A percentile compares a stretch with the other conserved stretches of the same genome.
phyloP scores from a whole-genome alignment of 2,888 invertebrate species.

The Lycophotia porphyrea region DNA sequence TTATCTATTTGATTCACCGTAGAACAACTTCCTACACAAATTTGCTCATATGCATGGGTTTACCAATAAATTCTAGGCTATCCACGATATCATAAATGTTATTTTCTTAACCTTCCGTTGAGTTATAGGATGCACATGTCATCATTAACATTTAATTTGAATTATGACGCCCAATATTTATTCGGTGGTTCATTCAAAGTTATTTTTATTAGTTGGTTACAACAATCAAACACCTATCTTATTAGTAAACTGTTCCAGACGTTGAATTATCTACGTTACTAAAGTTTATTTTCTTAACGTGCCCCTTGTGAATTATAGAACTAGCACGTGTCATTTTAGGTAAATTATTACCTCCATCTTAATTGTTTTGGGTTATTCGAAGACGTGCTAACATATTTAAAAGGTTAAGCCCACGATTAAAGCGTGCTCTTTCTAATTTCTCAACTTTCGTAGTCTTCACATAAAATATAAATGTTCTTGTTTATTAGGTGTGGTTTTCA shows the following conservation, averaged over 20 bases:
- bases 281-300: slow-evolving; percentile 26
- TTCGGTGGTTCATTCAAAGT: slow-evolving; percentile 9
- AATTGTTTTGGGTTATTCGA: slow-evolving; percentile 45
- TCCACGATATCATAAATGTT: slow-evolving; percentile 15
- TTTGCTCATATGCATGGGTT: not conserved
- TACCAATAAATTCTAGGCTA: not conserved
- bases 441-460: slow-evolving; percentile 54
- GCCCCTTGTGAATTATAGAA: slow-evolving; percentile 25
- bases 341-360: slow-evolving; percentile 52
- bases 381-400: slow-evolving; percentile 49
- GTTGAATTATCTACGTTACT: slow-evolving; percentile 10
- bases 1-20: not conserved
- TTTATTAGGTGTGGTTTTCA: slow-evolving; percentile 67
- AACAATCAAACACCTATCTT: slow-evolving; percentile 22
- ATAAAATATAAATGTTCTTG: slow-evolving; percentile 64
- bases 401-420: slow-evolving; percentile 46
- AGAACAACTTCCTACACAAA: not conserved
- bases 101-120: slow-evolving; percentile 39
- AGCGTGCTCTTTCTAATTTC: slow-evolving; percentile 59
- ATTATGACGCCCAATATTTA: slow-evolving; percentile 21
- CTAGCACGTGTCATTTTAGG: slow-evolving; percentile 55
- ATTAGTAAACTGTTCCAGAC: slow-evolving; percentile 15
- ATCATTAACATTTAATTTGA: slow-evolving; percentile 50
- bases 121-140: slow-evolving; percentile 35
- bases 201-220: slow-evolving; percentile 21